Percentiles rank a stretch among this genome's conserved stretches.
phyloP scores from a whole-genome alignment of 1,140 invertebrate species.

The Ridgeia piscesae region DNA sequence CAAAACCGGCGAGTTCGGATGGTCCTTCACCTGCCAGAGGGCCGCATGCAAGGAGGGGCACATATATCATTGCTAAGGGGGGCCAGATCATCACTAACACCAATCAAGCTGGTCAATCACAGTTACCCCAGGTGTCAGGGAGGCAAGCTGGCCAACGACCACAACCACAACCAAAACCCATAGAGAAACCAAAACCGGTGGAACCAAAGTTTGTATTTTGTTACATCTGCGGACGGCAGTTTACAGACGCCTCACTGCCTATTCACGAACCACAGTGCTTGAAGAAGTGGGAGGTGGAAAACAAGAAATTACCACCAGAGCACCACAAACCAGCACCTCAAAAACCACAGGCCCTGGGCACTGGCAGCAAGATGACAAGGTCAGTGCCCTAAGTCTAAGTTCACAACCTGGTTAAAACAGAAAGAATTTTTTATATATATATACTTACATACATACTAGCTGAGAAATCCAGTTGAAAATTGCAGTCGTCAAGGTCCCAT shows the following conservation, averaged over 20 bases:
- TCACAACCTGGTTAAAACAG: too few relatives aligned
- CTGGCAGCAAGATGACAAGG: neutral
- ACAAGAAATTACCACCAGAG: conserved; percentile 65
- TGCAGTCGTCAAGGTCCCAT: too few relatives aligned
- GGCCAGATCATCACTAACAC: neutral
- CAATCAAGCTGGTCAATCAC: neutral
- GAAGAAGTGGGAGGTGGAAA: conserved; percentile 73
- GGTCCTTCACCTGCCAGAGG: neutral
- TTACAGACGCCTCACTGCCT: conserved; percentile 63
- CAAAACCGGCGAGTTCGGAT: too few relatives aligned
- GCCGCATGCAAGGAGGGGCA: neutral
- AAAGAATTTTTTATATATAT: too few relatives aligned
- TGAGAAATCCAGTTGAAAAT: too few relatives aligned
- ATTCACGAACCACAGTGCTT: conserved; percentile 81
- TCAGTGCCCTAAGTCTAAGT: neutral
- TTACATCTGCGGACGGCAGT: conserved; percentile 59
- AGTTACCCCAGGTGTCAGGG: neutral
- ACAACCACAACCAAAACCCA: neutral
- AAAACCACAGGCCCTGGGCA: conserved; percentile 63
- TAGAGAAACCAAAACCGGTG: conserved; percentile 13
- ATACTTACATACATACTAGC: too few relatives aligned
- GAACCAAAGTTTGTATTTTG: conserved; percentile 44
- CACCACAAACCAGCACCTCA: conserved; percentile 65
- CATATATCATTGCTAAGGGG: neutral
- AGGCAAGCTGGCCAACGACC: neutral